Percentiles rank a stretch among this genome's conserved stretches.
Conservation (phyloP, 2,797 vertebrate species). For the Nothura maculosa region DNA sequence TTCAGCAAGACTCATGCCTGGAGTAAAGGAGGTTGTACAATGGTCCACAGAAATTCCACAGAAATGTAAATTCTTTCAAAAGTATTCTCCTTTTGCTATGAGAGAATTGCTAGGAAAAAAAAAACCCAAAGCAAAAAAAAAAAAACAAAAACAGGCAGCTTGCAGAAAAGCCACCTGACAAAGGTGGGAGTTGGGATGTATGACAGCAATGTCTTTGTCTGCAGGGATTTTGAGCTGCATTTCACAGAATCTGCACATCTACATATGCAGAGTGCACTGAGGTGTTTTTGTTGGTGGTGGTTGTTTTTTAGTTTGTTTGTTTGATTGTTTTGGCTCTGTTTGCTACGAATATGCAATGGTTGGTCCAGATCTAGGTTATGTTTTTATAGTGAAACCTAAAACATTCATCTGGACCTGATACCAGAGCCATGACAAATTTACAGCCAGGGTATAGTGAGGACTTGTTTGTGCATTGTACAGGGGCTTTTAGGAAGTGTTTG, state of each 20-base stretch:
- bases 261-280: no score
- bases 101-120: neutral
- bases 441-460: neutral
- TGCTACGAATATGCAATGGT: neutral
- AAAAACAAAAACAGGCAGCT: neutral
- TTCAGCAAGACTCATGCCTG: neutral
- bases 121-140: neutral
- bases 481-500: neutral
- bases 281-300: neutral
- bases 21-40: neutral
- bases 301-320: no score
- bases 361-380: neutral
- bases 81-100: neutral
- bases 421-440: neutral
- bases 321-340: neutral
- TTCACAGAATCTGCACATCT: neutral
- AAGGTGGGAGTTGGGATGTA: accelerated
- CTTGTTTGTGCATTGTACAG: neutral
- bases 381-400: neutral
- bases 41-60: neutral
- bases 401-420: neutral
- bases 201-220: neutral
- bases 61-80: neutral
- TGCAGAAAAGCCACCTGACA: neutral
- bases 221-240: neutral